Conservation (phyloP, 2,113 vertebrate species). For the Tor tambroides region DNA sequence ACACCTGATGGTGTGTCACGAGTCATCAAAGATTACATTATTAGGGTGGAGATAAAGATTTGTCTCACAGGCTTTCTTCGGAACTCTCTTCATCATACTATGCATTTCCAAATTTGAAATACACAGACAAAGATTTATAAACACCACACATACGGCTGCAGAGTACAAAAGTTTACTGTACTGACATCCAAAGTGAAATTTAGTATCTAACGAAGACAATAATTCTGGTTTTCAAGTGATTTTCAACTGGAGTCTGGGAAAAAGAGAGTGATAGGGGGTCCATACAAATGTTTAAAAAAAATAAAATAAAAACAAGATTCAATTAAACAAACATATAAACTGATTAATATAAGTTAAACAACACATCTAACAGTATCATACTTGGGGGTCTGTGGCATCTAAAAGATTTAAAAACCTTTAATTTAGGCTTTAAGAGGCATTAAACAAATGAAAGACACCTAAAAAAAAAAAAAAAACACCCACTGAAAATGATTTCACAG, state of each 20-base stretch:
- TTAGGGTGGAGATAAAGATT: neutral
- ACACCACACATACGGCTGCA: neutral
- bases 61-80: neutral
- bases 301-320: no score
- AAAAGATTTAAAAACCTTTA: no score
- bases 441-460: neutral
- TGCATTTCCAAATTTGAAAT: neutral
- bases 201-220: neutral
- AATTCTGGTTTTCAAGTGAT: no score
- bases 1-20: conserved; percentile 8
- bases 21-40: conserved; percentile 1
- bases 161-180: neutral
- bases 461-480: no score
- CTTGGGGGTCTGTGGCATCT: no score
- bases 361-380: no score
- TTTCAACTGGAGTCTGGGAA: no score
- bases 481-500: neutral
- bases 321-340: no score
- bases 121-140: neutral
- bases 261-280: no score
- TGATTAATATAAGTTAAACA: no score
- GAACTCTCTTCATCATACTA: neutral
- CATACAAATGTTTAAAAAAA: no score
- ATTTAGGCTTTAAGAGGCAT: no score
- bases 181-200: neutral